These are phyloP conservation scores for Dryococelus australis DNA, from an alignment of 2,888 invertebrate species.

Conservation along the genomic window DNA sequence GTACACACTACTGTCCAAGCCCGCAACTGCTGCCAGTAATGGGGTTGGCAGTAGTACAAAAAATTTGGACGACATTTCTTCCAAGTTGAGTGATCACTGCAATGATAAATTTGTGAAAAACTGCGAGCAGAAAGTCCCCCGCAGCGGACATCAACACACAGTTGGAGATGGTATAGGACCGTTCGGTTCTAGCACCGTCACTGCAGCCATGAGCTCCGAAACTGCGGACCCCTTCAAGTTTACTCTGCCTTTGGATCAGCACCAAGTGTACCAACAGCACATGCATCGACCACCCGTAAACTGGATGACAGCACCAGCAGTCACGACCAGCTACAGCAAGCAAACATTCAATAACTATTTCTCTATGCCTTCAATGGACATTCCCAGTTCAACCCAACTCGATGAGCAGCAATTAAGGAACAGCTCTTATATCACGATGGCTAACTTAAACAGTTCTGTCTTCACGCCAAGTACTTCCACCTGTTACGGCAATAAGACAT, in stretches of 20 bases:
- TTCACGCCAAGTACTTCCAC: conserved; percentile 11
- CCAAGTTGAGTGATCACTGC: not conserved
- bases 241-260: not conserved
- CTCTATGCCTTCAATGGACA: conserved; percentile 13
- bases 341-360: not conserved
- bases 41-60: not conserved
- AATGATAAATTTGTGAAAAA: not conserved
- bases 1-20: not conserved
- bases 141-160: not conserved
- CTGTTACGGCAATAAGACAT: conserved; percentile 28
- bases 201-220: not conserved
- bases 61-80: not conserved
- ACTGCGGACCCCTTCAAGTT: not conserved
- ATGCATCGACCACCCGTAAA: conserved; percentile 61
- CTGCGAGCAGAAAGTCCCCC: not conserved
- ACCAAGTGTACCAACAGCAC: not conserved
- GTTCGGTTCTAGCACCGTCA: not conserved
- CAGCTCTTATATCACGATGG: not conserved
- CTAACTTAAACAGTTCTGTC: conserved; percentile 24
- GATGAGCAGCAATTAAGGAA: not conserved
- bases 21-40: not conserved
- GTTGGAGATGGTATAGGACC: not conserved
- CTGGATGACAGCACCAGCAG: conserved; percentile 69
- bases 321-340: conserved; percentile 42
- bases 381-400: conserved; percentile 24